These are phyloP conservation scores for Rhopalosiphum nymphaeae DNA, from an alignment of 2,888 invertebrate species.

Conservation along the genomic window DNA sequence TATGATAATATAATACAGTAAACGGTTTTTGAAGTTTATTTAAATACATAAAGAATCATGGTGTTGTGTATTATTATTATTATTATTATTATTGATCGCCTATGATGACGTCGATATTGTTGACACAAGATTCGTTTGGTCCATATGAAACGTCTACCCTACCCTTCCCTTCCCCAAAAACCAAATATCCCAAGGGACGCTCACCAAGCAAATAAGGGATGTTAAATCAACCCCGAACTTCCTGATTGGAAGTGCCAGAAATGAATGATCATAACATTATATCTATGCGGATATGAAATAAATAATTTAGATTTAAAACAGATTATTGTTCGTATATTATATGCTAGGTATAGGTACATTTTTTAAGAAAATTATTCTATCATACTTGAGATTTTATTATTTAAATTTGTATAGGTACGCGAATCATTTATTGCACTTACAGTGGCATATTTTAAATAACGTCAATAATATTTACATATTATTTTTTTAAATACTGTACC, in stretches of 20 bases:
- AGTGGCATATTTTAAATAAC: background rate
- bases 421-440: too few relatives aligned
- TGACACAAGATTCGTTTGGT: conserved; percentile 37
- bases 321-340: background rate
- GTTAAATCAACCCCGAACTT: background rate
- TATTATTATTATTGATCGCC: conserved; percentile 18
- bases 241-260: conserved; percentile 32
- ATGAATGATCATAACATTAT: conserved; percentile 26
- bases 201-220: background rate
- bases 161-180: background rate
- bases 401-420: background rate
- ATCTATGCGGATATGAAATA: background rate
- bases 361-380: background rate
- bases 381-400: background rate
- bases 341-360: background rate
- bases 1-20: conserved; percentile 22
- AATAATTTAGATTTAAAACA: background rate
- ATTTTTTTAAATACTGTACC: too few relatives aligned
- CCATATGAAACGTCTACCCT: conserved; percentile 19
- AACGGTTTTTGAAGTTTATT: conserved; percentile 15
- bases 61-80: background rate
- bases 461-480: too few relatives aligned
- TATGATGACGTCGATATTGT: background rate
- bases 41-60: conserved; percentile 14
- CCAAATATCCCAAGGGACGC: conserved; percentile 1